Base-by-base conservation (phyloP, 1,140 invertebrate genomes). In the Bathynomus jamesi region DNA sequence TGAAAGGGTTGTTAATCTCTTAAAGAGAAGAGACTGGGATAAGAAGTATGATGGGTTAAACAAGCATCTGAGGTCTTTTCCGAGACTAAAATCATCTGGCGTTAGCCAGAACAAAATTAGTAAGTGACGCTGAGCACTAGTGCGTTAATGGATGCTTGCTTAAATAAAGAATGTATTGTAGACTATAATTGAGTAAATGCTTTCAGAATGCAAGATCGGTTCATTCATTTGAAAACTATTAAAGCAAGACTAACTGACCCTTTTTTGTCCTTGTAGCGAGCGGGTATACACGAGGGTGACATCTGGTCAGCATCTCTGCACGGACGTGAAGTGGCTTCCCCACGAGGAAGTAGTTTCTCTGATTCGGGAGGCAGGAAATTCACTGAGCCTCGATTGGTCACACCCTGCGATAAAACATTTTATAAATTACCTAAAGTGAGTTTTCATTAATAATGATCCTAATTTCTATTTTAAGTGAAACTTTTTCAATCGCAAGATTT, bases 251-350 rank as follows among this genome's bases (percentile, higher is more conserved):
- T 67, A 40, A 21, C 7, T 65, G 68, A 61, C 4, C 8, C 21
- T 8, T 4, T n/a, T 25, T 32, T 24, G 13, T 25, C 30, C 32
- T 61, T 64, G 27, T 70, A 96, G 94, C 87, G 90, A 77, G 91
- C 89, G 65, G 94, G 94, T 17, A 91, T 97, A 83, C 91, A 93
- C 79, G 93, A 95, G 82, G 94, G 94, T 0, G 95, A 98, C 81
- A 94, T 95, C 78, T 98, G 68, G 93, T 96, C 0, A 88, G 87
- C 7, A 93, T 98, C 61, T 89, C 89, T 1, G 90, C n/a, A 86
- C 86, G 74, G 95, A 98, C 81, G 92, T 95, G 0, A 96, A 96
- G 82, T 98, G 95, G 95, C 87, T 91, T 21, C 88, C 89, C 0
- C 94, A 97, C 80, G 93, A 95, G 72, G 91, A 97, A 79, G 93